Evolutionary conservation across 2,113 vertebrate species (phyloP).

Genomic region (Coptodon bakossiorum): DNA sequence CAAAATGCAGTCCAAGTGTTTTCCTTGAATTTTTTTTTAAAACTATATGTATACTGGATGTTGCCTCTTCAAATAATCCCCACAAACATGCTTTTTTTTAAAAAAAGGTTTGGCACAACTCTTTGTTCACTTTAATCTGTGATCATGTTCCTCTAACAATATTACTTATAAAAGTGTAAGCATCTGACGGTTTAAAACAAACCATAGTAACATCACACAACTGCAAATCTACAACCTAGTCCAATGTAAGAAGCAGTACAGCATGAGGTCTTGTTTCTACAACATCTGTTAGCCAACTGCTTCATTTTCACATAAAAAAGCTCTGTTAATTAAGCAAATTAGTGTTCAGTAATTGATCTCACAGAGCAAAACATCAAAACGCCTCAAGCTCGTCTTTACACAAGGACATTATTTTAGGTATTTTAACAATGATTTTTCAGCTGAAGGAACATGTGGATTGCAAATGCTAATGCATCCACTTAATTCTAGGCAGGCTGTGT

Average conservation of each 20-base stretch:
- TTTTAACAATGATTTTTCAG: conserved; percentile 27
- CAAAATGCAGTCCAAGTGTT: background rate
- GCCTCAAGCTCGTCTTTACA: background rate
- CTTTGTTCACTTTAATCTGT: background rate
- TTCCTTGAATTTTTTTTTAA: background rate
- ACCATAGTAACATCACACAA: background rate
- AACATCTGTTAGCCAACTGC: background rate
- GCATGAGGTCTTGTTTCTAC: background rate
- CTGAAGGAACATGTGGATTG: background rate
- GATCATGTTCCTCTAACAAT: background rate
- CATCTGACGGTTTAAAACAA: background rate
- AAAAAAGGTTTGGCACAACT: background rate
- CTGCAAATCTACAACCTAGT: background rate
- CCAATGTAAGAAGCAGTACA: background rate
- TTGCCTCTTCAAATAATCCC: background rate
- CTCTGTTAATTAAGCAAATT: background rate
- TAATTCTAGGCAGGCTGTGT: background rate
- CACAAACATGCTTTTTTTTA: background rate
- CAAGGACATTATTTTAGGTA: background rate
- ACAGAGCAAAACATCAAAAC: background rate
- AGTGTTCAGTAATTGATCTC: background rate
- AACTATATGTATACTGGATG: background rate
- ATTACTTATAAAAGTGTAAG: background rate
- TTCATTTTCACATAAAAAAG: background rate
- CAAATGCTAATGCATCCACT: conserved; percentile 2